Evolutionary conservation across 2,888 invertebrate genomes (phyloP).

Genomic region (Phania funesta): DNA sequence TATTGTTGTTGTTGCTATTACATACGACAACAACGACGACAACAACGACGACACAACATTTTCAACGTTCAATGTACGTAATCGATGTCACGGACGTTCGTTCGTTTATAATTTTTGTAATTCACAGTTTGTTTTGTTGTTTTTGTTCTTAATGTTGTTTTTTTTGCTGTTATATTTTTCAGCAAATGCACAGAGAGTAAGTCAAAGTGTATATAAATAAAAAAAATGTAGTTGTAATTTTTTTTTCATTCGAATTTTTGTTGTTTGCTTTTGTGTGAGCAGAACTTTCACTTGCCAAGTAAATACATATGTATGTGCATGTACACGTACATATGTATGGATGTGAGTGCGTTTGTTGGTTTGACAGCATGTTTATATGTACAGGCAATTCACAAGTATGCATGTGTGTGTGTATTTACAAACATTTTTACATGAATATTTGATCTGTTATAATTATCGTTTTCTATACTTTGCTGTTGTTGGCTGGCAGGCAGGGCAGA

Average conservation of each 20-base stretch:
- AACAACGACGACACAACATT: conserved; percentile 68
- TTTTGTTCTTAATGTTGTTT: conserved; percentile 17
- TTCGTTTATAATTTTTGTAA: conserved; percentile 62
- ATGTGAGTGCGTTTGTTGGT: not conserved
- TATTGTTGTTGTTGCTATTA: conserved; percentile 55
- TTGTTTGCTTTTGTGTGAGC: conserved; percentile 29
- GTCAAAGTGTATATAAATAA: conserved; percentile 50
- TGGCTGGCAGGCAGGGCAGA: not conserved
- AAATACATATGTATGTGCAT: conserved; percentile 17
- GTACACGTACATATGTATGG: conserved; percentile 55
- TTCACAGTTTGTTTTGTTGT: conserved; percentile 52
- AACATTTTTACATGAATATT: conserved; percentile 22
- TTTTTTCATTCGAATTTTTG: not conserved
- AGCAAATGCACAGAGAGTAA: conserved; percentile 56
- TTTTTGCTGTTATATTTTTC: conserved; percentile 53
- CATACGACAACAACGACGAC: conserved; percentile 61
- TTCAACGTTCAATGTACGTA: conserved; percentile 69
- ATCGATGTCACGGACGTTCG: conserved; percentile 68
- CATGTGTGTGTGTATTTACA: conserved; percentile 29
- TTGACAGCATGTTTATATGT: not conserved
- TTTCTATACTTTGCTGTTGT: conserved; percentile 22
- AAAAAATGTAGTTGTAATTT: conserved; percentile 27
- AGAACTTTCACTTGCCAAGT: conserved; percentile 67
- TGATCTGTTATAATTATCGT: conserved; percentile 33
- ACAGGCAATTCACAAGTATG: not conserved